These are phyloP conservation scores for Trididemnum clinides DNA, from an alignment of 23 tunicate species.

Conservation along the genomic window DNA sequence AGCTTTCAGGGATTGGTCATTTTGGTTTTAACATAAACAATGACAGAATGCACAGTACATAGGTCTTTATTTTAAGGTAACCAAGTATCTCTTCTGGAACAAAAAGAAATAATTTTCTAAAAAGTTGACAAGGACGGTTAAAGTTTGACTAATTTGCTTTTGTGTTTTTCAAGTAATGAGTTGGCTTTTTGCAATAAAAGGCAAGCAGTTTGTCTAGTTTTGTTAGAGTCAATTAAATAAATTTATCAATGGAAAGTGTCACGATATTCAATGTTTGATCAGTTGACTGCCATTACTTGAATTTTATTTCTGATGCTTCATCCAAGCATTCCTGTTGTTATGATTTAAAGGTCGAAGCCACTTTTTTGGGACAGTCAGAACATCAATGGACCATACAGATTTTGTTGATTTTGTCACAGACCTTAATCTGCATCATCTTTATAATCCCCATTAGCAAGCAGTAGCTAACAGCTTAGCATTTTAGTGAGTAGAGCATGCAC, in stretches of 20 bases:
- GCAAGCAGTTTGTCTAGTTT: not conserved
- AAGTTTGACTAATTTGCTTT: not conserved
- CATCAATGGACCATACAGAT: not conserved
- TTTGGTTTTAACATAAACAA: not conserved
- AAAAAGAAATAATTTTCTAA: constrained; percentile 23
- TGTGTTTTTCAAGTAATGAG: not conserved
- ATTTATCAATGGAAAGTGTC: not conserved
- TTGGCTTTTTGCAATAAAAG: constrained; percentile 5
- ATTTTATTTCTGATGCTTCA: not conserved
- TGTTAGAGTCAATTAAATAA: not conserved
- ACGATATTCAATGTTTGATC: not conserved
- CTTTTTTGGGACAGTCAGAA: not conserved
- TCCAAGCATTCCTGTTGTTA: not conserved
- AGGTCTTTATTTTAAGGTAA: constrained; percentile 6
- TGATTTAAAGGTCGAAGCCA: not conserved
- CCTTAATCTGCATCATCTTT: not conserved
- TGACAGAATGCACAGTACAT: not conserved
- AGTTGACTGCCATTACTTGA: not conserved
- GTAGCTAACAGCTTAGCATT: not conserved
- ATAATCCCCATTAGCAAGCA: not conserved
- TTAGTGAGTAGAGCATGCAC: not conserved
- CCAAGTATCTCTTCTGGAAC: too few relatives aligned
- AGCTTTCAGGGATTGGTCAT: constrained; percentile 1
- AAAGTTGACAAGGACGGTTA: constrained; percentile 24
- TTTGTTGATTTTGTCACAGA: not conserved